Conservation (phyloP, 1,140 invertebrate genomes). For the Meloidogyne hapla region DNA sequence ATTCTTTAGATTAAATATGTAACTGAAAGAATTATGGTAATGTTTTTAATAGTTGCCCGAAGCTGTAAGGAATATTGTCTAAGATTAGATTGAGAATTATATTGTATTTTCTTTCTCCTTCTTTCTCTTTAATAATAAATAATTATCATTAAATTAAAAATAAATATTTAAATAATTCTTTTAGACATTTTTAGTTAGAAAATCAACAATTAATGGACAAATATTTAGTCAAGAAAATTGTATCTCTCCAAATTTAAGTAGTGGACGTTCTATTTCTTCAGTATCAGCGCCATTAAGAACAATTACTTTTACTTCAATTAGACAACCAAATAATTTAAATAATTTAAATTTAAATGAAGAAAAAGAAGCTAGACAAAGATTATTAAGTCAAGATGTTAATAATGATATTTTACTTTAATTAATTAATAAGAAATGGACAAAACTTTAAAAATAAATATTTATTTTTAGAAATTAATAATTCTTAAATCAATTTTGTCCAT, state of each 20-base stretch:
- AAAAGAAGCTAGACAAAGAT: background rate
- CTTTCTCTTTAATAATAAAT: too few species aligned
- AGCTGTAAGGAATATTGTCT: too few species aligned
- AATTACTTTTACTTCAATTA: background rate
- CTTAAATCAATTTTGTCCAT: too few species aligned
- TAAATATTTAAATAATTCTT: too few species aligned
- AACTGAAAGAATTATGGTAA: too few species aligned
- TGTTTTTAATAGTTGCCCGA: too few species aligned
- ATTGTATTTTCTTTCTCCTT: too few species aligned
- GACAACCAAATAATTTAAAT: slow-evolving; percentile 6
- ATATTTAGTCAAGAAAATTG: background rate
- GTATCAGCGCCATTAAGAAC: background rate
- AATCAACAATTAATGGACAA: background rate
- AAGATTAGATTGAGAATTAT: too few species aligned
- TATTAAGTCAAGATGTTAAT: background rate
- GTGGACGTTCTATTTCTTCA: background rate
- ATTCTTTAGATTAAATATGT: too few species aligned
- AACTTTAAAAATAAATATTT: too few species aligned
- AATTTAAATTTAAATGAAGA: background rate
- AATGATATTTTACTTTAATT: background rate
- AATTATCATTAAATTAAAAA: too few species aligned
- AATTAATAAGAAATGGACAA: background rate
- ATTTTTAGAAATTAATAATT: too few species aligned
- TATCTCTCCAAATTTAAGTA: background rate
- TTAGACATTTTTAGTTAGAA: background rate